These are phyloP conservation scores for Sphaerodactylus townsendi DNA, from an alignment of 2,113 vertebrate species.

Conservation along the genomic window DNA sequence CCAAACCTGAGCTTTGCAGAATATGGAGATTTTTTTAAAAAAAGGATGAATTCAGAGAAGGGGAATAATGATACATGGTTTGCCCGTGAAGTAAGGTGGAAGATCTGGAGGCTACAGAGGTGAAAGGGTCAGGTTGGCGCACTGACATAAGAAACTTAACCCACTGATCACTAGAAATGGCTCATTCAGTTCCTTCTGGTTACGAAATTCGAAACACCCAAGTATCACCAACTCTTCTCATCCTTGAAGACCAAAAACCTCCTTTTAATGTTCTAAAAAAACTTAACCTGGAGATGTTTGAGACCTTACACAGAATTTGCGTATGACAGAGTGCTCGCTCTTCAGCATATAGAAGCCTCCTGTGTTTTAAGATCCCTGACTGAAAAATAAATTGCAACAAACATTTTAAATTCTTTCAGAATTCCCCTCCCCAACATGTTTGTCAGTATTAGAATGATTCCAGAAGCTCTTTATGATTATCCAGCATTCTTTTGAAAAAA, in stretches of 20 bases:
- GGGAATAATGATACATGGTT: no score
- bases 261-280: neutral
- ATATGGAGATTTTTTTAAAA: neutral
- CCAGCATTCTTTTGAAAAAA: neutral
- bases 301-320: neutral
- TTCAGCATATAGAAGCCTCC: neutral
- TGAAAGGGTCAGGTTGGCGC: neutral
- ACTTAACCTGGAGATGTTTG: neutral
- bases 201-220: neutral
- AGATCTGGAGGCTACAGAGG: no score
- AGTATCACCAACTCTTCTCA: neutral
- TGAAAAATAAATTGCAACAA: neutral
- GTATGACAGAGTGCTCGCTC: no score
- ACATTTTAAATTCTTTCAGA: neutral
- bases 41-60: neutral
- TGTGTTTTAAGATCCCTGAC: neutral
- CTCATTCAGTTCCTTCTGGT: neutral
- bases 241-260: neutral
- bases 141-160: neutral
- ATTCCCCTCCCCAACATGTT: neutral
- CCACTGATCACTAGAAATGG: no score
- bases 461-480: neutral
- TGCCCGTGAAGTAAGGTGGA: neutral
- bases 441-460: neutral
- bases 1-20: neutral